Base-by-base conservation (phyloP, 1,140 invertebrate genomes). In the Solenopsis fugax region DNA sequence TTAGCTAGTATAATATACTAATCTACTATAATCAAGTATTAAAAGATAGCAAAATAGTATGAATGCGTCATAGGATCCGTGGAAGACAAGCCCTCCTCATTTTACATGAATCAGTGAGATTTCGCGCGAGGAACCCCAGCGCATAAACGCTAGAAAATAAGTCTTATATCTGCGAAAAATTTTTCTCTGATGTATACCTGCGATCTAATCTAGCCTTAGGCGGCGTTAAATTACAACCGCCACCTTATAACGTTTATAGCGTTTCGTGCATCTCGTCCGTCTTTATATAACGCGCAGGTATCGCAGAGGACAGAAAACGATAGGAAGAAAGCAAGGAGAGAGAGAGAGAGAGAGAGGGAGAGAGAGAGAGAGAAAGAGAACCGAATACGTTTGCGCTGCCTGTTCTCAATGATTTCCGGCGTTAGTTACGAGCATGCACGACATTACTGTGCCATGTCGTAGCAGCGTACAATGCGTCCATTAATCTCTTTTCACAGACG, bases 391-490 rank as follows among this genome's bases (percentile, higher is more conserved):
- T n/a, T 50, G 60, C 21, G 52, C 82, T 76, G 34, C 73, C 71
- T 85, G 82, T 64, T 78, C 82, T 65, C 82, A 85, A 85, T 85
- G 73, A 78, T 85, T 52, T n/a, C 45, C 37, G 16, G 73, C 58
- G 48, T 85, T 73, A 62, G 69, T 84, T 84, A 84, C 69, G 69
- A 72, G 67, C 69, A n/a, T 69, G 77, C 69, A 75, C 80, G 80
- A 85, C 82, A 78, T 85, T 85, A 85, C 72, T 45, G 58, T 64
- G 72, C 82, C 73, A 48, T 85, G 73, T 85, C 73, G 71, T 52
- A 65, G 48, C 71, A 41, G 24, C 21, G 73, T 78, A 85, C 82
- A 85, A 85, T 78, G 34, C 60, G 16, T 85, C 73, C 73, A 85
- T 77, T 78, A 85, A 85, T 85, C 50, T 78, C 62, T 24, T 85